These are phyloP conservation scores for Bostrychus sinensis DNA, from an alignment of 2,113 vertebrate species.

Conservation along the genomic window DNA sequence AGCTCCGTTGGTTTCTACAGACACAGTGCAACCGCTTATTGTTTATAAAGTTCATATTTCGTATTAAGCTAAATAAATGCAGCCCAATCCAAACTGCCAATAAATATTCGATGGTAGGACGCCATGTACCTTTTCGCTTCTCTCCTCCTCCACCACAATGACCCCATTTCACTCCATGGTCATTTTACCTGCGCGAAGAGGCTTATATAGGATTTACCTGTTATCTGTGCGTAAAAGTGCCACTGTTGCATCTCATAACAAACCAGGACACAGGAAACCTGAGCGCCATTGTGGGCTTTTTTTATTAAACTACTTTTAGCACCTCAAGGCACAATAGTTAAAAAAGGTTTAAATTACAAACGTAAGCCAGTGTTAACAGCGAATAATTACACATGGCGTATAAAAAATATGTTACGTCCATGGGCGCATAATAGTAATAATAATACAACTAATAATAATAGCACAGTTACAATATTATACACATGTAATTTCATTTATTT, in stretches of 20 bases:
- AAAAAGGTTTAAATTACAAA: neutral
- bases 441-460: too few species aligned
- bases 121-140: neutral
- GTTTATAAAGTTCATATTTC: neutral
- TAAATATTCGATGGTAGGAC: neutral
- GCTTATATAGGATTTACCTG: neutral
- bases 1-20: neutral
- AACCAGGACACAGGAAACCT: neutral
- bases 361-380: too few species aligned
- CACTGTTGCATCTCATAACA: neutral
- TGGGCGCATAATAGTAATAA: too few species aligned
- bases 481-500: too few species aligned
- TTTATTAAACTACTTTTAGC: neutral
- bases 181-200: neutral
- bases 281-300: neutral
- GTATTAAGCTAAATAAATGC: neutral
- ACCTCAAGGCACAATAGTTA: neutral
- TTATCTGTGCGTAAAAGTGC: neutral
- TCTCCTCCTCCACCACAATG: neutral
- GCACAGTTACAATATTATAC: too few species aligned
- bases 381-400: too few species aligned
- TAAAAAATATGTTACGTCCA: too few species aligned
- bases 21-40: neutral
- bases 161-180: neutral
- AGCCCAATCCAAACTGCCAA: neutral